Conservation (phyloP, 2,888 invertebrate genomes). For the Hirudinaria manillensis region DNA sequence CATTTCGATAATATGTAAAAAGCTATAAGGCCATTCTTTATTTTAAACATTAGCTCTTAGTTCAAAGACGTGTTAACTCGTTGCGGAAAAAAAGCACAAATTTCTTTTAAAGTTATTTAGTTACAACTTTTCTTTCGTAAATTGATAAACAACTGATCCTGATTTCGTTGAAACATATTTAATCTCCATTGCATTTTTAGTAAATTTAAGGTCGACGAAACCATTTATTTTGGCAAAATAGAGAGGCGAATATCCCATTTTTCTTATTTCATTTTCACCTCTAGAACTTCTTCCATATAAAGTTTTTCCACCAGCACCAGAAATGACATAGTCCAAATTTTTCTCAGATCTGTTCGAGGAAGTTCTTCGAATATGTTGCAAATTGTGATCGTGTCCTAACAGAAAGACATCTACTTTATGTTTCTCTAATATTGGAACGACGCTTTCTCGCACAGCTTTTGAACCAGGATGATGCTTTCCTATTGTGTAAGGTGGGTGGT, state of each 20-base stretch:
- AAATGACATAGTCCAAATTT: conserved; percentile 26
- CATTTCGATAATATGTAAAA: too few relatives aligned
- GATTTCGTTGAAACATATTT: too few relatives aligned
- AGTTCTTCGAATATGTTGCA: conserved; percentile 29
- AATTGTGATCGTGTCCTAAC: conserved; percentile 36
- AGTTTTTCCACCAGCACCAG: conserved; percentile 24
- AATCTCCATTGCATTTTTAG: too few relatives aligned
- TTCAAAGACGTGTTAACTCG: too few relatives aligned
- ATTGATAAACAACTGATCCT: too few relatives aligned
- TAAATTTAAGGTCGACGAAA: too few relatives aligned
- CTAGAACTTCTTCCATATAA: conserved; percentile 2
- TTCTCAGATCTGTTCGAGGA: neutral
- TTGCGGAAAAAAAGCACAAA: too few relatives aligned
- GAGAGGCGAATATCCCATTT: conserved; percentile 1
- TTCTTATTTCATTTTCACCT: neutral
- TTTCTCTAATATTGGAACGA: conserved; percentile 30
- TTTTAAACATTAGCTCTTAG: too few relatives aligned
- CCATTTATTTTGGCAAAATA: too few relatives aligned
- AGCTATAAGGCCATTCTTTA: too few relatives aligned
- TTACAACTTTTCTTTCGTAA: too few relatives aligned
- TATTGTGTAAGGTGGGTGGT: conserved; percentile 30
- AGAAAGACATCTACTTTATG: conserved; percentile 30
- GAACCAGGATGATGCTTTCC: conserved; percentile 25
- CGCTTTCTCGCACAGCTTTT: neutral
- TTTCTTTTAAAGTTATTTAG: too few relatives aligned